These are phyloP conservation scores for Amphipyra berbera DNA, from an alignment of 2,888 invertebrate genomes.

Conservation along the genomic window DNA sequence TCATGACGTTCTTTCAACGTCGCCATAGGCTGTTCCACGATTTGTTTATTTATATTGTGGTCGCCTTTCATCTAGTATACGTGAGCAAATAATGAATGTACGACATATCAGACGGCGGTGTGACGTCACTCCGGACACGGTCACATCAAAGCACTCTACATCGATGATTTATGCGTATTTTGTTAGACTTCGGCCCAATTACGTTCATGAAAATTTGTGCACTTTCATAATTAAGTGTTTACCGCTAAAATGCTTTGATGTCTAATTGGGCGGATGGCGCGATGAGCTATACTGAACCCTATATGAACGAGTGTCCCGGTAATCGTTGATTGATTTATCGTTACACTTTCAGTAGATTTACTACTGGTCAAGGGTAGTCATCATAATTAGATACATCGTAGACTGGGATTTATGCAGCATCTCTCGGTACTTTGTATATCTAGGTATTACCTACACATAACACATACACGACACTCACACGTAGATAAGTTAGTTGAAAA, in stretches of 20 bases:
- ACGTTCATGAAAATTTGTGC: slow-evolving; percentile 84
- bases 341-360: slow-evolving; percentile 55
- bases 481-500: no score
- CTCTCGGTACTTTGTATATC: slow-evolving; percentile 19
- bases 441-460: not conserved
- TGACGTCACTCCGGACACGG: slow-evolving; percentile 87
- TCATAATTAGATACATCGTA: slow-evolving; percentile 45
- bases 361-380: slow-evolving; percentile 49
- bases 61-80: slow-evolving; percentile 87
- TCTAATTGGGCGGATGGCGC: slow-evolving; percentile 80
- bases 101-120: slow-evolving; percentile 78
- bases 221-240: slow-evolving; percentile 84
- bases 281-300: slow-evolving; percentile 60
- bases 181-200: slow-evolving; percentile 85
- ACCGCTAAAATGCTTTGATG: slow-evolving; percentile 82
- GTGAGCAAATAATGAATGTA: slow-evolving; percentile 89
- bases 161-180: slow-evolving; percentile 86
- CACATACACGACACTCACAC: slow-evolving; percentile 3
- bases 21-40: slow-evolving; percentile 77
- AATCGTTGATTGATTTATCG: slow-evolving; percentile 80
- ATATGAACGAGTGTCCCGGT: slow-evolving; percentile 64
- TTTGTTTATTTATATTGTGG: slow-evolving; percentile 88
- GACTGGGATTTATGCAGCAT: slow-evolving; percentile 27
- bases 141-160: slow-evolving; percentile 83
- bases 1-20: slow-evolving; percentile 79